These are phyloP conservation scores for Venustaconcha ellipsiformis DNA, from an alignment of 1,140 invertebrate genomes.

Conservation along the genomic window DNA sequence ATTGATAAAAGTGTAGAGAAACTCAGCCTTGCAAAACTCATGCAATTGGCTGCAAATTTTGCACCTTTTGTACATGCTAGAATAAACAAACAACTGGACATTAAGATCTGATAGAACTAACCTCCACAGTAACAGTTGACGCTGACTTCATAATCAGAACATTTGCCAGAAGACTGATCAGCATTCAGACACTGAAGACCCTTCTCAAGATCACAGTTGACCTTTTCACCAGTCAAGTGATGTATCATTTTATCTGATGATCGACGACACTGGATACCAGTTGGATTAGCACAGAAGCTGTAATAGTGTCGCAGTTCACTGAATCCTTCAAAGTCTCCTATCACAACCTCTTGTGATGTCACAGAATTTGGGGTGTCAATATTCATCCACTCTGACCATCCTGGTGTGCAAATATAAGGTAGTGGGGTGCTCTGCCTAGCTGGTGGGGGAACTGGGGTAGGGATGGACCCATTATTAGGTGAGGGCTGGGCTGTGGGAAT, in stretches of 20 bases:
- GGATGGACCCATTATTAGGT: no score
- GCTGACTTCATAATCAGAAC: constrained; percentile 65
- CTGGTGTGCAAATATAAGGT: constrained; percentile 38
- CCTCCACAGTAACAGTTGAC: constrained; percentile 61
- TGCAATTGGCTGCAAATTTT: no score
- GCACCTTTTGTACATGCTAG: no score
- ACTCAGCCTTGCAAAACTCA: no score
- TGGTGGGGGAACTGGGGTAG: background rate
- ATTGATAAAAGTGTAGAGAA: no score
- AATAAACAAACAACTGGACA: no score
- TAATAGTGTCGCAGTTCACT: constrained; percentile 47
- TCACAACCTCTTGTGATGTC: constrained; percentile 29
- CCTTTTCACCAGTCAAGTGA: constrained; percentile 73
- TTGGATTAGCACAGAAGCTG: constrained; percentile 75
- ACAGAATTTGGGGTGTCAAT: constrained; percentile 36
- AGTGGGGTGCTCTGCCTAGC: constrained; percentile 11
- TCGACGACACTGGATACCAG: constrained; percentile 80
- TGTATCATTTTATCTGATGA: constrained; percentile 73
- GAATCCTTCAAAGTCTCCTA: constrained; percentile 60
- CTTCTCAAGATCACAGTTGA: constrained; percentile 38
- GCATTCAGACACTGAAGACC: constrained; percentile 37
- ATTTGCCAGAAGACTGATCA: constrained; percentile 29
- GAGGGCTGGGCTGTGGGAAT: no score
- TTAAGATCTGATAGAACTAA: constrained; percentile 15
- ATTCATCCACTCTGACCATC: constrained; percentile 61